Base-by-base conservation (phyloP, 2,797 vertebrate species). In the Microctenopoma lineatum region DNA sequence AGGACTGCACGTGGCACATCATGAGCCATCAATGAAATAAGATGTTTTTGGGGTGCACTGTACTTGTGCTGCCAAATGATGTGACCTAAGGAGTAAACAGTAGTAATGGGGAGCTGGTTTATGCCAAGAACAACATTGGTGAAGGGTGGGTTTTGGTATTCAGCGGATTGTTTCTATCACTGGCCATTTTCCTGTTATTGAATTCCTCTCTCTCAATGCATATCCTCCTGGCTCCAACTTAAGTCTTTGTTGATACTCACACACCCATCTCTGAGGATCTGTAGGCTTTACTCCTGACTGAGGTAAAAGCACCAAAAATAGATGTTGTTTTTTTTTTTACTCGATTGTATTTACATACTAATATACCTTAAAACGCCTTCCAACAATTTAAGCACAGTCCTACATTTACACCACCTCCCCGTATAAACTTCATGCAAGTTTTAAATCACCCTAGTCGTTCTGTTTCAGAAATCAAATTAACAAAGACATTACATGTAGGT, bases 171-270 rank as follows among this genome's bases (percentile, higher is more conserved):
- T 94, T 95, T 93, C 88, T 92, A 91, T 93, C 92, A 92, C 87
- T 90, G 90, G 87, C 82, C 79, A 88, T 92, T 94, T 95, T 94
- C 94, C 93, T 95, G 93, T 94, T 94, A 92, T 94, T 94, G 92
- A 94, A 94, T 94, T 94, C 93, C 90, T 92, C 80, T 87, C 83
- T 85, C 79, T 90, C 66, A 62, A 87, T 93, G 86, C 88, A 91
- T 93, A 92, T 93, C 94, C 92, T 93, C 79, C 89, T 79, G 78
- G 77, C 77, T 79, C 75, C 73, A 67, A 83, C 78, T 59, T 69
- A 67, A 87, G 82, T 89, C 68, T 80, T 81, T 86, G 84, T 88
- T 91, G 88, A 86, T 85, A 85, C 78, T 76, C 76, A 82, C 70
- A 82, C 74, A 59, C 74, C 73, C 81, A 77, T 27, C 47, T 63